Percentiles rank a stretch among this genome's conserved stretches.
These are phyloP conservation scores for Anisognathus igniventris DNA, from an alignment of 2,797 vertebrate genomes.

Conservation along the genomic window DNA sequence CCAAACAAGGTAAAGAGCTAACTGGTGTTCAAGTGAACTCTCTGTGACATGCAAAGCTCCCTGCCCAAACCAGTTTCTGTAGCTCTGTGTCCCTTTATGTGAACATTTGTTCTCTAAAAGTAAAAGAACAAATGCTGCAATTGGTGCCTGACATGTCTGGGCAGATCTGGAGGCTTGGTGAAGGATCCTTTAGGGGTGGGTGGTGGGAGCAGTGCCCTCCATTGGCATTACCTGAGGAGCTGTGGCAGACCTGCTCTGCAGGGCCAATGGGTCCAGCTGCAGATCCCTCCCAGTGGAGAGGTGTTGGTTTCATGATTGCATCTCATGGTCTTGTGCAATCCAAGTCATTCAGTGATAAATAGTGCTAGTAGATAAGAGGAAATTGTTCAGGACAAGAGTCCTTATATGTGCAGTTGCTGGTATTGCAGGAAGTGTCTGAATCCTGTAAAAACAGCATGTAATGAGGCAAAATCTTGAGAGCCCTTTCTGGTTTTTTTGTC, in stretches of 20 bases:
- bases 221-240: background rate
- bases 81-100: background rate
- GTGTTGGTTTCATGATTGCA: background rate
- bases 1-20: conserved; percentile 7
- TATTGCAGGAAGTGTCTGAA: background rate
- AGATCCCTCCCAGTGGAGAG: background rate
- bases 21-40: background rate
- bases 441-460: background rate
- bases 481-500: fast-evolving
- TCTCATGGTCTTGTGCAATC: background rate
- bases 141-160: background rate
- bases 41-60: conserved; percentile 5
- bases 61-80: conserved; percentile 42
- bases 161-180: conserved; percentile 12
- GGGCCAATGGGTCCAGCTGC: background rate
- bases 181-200: background rate
- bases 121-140: conserved; percentile 37
- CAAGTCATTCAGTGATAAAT: background rate
- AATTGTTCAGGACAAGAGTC: background rate
- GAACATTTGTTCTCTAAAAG: conserved; percentile 15
- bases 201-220: background rate
- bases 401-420: background rate
- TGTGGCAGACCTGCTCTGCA: background rate
- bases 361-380: background rate
- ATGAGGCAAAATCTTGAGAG: background rate